These are phyloP conservation scores for Megaceryle alcyon DNA, from an alignment of 2,797 vertebrate species.

Conservation along the genomic window DNA sequence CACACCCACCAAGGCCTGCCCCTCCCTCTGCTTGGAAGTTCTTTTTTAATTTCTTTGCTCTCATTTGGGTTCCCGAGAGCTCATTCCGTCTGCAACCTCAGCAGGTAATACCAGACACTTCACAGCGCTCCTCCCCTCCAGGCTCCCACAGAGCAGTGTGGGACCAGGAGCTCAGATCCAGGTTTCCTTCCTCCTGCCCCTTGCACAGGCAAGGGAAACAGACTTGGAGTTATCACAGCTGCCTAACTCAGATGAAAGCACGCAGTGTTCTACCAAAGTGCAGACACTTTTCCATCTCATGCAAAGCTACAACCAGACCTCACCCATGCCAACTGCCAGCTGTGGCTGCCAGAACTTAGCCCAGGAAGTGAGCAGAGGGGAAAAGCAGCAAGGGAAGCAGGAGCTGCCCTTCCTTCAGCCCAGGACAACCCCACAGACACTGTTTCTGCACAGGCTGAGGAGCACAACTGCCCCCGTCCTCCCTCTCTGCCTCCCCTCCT, in stretches of 20 bases:
- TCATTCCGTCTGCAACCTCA: neutral
- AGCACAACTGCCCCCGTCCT: too few relatives aligned
- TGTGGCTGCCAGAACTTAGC: fast-evolving
- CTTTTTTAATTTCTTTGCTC: neutral
- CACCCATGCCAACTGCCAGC: fast-evolving
- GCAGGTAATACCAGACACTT: fast-evolving
- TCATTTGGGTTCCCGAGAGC: neutral
- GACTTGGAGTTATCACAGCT: fast-evolving
- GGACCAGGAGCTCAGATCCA: neutral
- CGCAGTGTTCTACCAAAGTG: neutral
- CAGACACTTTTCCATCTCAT: neutral
- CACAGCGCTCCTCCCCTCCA: neutral
- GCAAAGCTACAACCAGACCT: neutral
- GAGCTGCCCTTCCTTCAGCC: neutral
- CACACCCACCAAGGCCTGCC: fast-evolving
- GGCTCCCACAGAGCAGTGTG: fast-evolving
- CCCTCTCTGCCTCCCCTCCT: neutral
- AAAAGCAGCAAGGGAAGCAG: neutral
- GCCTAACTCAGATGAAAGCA: neutral
- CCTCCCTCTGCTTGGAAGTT: neutral
- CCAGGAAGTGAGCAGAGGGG: fast-evolving
- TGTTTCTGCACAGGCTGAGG: neutral
- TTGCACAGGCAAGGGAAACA: neutral
- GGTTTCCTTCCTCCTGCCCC: neutral
- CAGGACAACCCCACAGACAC: fast-evolving